Percentiles rank a stretch among this genome's conserved stretches.
These are phyloP conservation scores for Vombatus ursinus DNA, from an alignment of 2,113 vertebrate species.

Conservation along the genomic window DNA sequence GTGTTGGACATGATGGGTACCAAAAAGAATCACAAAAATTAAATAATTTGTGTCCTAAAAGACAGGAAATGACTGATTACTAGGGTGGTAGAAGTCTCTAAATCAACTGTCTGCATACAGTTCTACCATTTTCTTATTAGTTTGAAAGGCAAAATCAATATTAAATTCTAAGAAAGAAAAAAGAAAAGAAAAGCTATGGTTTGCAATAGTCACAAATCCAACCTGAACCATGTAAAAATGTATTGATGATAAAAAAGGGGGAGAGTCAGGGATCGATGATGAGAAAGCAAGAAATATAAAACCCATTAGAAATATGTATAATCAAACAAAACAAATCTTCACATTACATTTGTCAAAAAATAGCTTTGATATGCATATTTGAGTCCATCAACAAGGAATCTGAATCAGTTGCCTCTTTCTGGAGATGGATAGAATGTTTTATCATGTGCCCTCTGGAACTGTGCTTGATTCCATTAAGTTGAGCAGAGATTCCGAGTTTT, in stretches of 20 bases:
- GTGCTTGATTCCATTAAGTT: neutral
- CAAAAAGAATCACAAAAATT: neutral
- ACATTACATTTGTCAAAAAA: neutral
- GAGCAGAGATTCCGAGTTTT: neutral
- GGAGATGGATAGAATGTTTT: neutral
- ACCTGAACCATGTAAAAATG: neutral
- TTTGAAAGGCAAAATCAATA: neutral
- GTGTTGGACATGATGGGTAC: neutral
- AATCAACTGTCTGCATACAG: neutral
- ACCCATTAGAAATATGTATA: neutral
- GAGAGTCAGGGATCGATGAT: neutral
- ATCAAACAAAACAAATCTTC: neutral
- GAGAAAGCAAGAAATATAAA: neutral
- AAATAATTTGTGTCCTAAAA: neutral
- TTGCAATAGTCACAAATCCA: neutral
- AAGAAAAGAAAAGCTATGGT: neutral
- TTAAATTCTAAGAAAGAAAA: neutral
- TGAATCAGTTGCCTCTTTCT: neutral
- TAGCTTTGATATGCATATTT: neutral
- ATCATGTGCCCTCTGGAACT: neutral
- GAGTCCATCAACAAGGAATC: neutral
- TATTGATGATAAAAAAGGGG: neutral
- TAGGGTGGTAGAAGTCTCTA: neutral
- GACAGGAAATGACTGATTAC: neutral
- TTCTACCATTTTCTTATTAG: neutral